Evolutionary conservation across 2,797 vertebrate species (phyloP).

Genomic region (Micromesistius poutassou): DNA sequence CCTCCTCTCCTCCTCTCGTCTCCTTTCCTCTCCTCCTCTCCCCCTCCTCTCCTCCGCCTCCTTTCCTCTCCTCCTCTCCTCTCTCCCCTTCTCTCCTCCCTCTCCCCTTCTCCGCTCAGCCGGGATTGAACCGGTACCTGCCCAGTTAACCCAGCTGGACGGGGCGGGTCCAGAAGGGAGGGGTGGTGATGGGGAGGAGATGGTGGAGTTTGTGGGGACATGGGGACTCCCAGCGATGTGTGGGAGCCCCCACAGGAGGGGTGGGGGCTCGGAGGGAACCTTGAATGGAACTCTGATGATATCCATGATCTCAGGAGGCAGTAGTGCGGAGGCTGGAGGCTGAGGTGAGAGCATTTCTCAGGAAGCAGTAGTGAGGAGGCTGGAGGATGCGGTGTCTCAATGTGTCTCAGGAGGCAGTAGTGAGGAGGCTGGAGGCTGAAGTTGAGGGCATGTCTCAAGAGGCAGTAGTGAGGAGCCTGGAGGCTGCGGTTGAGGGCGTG

Average conservation of each 20-base stretch:
- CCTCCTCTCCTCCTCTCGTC: conserved; percentile 27
- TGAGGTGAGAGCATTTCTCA: conserved; percentile 55
- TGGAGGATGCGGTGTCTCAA: conserved; percentile 10
- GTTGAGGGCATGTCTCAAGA: conserved; percentile 34
- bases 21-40: conserved; percentile 56
- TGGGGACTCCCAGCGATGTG: conserved; percentile 60
- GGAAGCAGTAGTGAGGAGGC: conserved; percentile 37
- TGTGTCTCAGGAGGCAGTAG: conserved; percentile 13
- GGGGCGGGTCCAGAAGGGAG: conserved; percentile 42
- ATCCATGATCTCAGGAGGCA: conserved; percentile 26
- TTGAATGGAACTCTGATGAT: too few relatives aligned
- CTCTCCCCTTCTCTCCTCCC: conserved; percentile 51
- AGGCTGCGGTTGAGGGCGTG: conserved; percentile 13
- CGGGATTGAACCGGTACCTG: conserved; percentile 60
- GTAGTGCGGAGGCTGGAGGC: conserved; percentile 34
- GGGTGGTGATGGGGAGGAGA: conserved; percentile 29
- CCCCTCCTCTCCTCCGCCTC: conserved; percentile 49
- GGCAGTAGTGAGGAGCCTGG: conserved; percentile 13
- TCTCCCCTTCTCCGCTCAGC: conserved; percentile 45
- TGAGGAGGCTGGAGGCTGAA: conserved; percentile 20
- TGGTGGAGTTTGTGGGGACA: conserved; percentile 26
- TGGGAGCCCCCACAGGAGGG: conserved; percentile 56
- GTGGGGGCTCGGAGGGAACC: too few relatives aligned
- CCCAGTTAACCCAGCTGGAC: conserved; percentile 74
- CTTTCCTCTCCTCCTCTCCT: conserved; percentile 46